Evolutionary conservation across 2,797 vertebrate species (phyloP), one percentile per base, ranked within the genome.

Genomic region (Rhincodon typus): DNA sequence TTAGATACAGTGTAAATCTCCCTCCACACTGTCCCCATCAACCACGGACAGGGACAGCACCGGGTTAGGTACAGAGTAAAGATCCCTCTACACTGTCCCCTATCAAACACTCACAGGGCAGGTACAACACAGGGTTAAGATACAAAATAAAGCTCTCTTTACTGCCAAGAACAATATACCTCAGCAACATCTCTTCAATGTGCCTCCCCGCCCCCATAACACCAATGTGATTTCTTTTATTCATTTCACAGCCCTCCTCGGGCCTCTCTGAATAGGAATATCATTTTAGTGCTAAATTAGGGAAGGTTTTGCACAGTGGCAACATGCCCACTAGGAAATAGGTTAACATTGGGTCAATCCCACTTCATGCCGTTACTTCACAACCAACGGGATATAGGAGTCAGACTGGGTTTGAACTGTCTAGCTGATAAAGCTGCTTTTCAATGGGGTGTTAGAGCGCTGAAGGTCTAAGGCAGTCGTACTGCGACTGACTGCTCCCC

Each of bases 1-100:
- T 84, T 84, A 84, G 5, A 46, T 46, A 84, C 6, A 46, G 38
- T 25, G 21, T 25, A 84, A 84, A 84, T 42, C 21, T 84, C 30
- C 27, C 87, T 90, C 30, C 62, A 7, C 5, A 84, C 38, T 84
- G 38, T 8, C 13, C n/a, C 30, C 34, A 38, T 69, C 62, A 93
- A 19, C 25, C 17, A 69, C 66, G 1, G 7, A 0, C 8, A 12
- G 90, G 8, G 25, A n/a, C n/a, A n/a, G n/a, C n/a, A n/a, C n/a
- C n/a, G n/a, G n/a, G n/a, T 90, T 90, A 90, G 87, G 62, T n/a
- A 66, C 15, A 62, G 87, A 90, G 30, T 66, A n/a, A 66, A 90
- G 4, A 3, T 34, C 30, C 27, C 87, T 90, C 30, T 90, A 7
- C 5, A 84, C 38, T 84, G 38, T 8, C 13, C 13, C 30, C 34